These are phyloP conservation scores for Reinhardtius hippoglossoides DNA, from an alignment of 2,113 vertebrate genomes.

Conservation along the genomic window DNA sequence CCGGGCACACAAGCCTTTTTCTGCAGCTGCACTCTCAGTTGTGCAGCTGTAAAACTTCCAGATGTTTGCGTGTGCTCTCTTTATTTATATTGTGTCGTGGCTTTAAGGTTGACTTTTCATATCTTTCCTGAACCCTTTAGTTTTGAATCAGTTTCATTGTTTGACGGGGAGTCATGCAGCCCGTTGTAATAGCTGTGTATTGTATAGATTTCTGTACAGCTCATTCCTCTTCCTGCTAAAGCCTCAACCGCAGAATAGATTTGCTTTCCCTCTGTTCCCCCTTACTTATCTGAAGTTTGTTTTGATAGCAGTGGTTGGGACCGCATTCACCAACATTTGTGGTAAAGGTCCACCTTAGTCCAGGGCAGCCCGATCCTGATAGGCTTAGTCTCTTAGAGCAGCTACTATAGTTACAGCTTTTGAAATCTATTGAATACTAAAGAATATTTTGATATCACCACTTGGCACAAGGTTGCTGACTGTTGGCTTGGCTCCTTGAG, in stretches of 20 bases:
- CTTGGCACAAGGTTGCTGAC: conserved; percentile 41
- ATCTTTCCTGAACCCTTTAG: conserved; percentile 57
- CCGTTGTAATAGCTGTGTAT: conserved; percentile 60
- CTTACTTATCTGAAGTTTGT: conserved; percentile 50
- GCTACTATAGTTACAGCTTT: conserved; percentile 37
- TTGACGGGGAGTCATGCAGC: conserved; percentile 52
- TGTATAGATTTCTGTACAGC: conserved; percentile 67
- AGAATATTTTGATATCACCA: conserved; percentile 28
- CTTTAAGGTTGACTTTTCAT: conserved; percentile 60
- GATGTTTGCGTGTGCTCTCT: conserved; percentile 45
- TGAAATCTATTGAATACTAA: conserved; percentile 27
- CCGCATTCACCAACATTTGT: conserved; percentile 34
- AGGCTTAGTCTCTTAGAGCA: conserved; percentile 29
- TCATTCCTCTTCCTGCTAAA: conserved; percentile 67
- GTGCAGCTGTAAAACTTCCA: conserved; percentile 50
- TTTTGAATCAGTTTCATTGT: conserved; percentile 72
- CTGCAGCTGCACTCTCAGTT: conserved; percentile 15
- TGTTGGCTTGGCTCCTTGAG: conserved; percentile 51
- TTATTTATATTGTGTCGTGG: conserved; percentile 46
- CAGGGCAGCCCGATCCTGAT: conserved; percentile 44
- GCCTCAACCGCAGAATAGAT: conserved; percentile 52
- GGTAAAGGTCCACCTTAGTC: conserved; percentile 43
- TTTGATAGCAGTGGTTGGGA: conserved; percentile 63
- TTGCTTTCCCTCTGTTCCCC: conserved; percentile 44
- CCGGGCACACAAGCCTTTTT: background rate